Evolutionary conservation across 2,797 vertebrate genomes (phyloP).

Genomic region (Lacerta agilis): DNA sequence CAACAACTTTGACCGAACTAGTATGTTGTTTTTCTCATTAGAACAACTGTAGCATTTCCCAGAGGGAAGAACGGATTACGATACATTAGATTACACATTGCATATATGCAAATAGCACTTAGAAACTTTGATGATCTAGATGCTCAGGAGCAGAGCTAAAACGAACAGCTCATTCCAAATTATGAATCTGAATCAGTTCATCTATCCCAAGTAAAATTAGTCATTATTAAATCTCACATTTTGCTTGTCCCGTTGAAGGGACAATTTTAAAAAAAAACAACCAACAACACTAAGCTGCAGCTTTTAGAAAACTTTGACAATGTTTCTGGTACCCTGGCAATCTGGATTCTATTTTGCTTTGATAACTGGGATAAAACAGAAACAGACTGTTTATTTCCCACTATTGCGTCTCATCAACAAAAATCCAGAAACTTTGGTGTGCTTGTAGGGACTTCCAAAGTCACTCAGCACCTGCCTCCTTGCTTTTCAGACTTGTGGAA

Average conservation of each 20-base stretch:
- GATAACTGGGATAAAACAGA: constrained; percentile 12
- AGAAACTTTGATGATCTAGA: not conserved
- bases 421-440: not conserved
- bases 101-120: not conserved
- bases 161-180: not conserved
- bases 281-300: not conserved
- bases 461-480: not conserved
- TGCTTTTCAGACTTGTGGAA: not conserved
- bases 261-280: not conserved
- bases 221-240: not conserved
- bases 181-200: not conserved
- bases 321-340: not conserved
- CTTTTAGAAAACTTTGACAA: not conserved
- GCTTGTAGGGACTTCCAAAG: not conserved
- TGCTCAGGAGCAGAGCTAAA: not conserved
- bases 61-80: constrained; percentile 29
- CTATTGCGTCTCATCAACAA: not conserved
- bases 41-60: constrained; percentile 22
- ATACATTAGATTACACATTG: constrained; percentile 2
- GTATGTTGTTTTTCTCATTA: constrained; percentile 32
- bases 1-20: constrained; percentile 53
- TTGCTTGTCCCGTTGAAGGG: not conserved
- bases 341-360: not conserved
- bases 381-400: not conserved
- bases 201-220: not conserved